Base-by-base conservation (phyloP, 2,113 vertebrate species). In the Xenopus laevis region DNA sequence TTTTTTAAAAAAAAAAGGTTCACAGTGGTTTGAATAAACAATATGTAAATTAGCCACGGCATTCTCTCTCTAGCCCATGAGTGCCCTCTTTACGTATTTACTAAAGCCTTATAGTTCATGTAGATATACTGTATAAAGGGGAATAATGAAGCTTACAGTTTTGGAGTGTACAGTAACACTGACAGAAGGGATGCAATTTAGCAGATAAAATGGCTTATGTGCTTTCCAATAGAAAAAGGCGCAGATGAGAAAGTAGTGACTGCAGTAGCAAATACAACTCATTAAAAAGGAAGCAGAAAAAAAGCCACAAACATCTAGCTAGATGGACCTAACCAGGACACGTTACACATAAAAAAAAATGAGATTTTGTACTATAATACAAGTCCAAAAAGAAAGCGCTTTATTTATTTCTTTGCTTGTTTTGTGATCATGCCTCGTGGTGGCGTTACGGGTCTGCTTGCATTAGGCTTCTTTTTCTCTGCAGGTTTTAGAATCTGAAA, bases 341-440 rank as follows among this genome's bases (percentile, higher is more conserved):
- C 87, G 63, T 85, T 78, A 86, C 89, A 81, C 71, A 70, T 63
- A 70, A 64, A 52, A 70, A 76, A 73, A 73, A 27, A 73, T 93
- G 86, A 88, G 87, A 89, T 82, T 90, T 89, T 79, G 84, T 81
- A 84, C 83, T 90, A 84, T 91, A 68, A 75, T 90, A 91, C 90
- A 92, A 90, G 90, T 91, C 86, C 82, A 84, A 72, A 78, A 40
- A 40, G 79, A 88, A 86, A 84, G 71, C 52, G 77, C 81, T 40
- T 40, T 40, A 27, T 82, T 90, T 92, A 98, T 94, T 98, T 98
- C 92, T 98, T 98, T 78, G 94, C 92, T 87, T 98, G 95, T 86
- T 99, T 99, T 89, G 95, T 97, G 88, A 97, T 95, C 94, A 97
- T 96, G 85, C 94, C 97, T 83, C 97, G 90, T 78, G 97, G 97